Percentiles rank a stretch among this genome's conserved stretches.
Evolutionary conservation across 2,797 vertebrate genomes (phyloP).

Genomic region (Molossus molossus): DNA sequence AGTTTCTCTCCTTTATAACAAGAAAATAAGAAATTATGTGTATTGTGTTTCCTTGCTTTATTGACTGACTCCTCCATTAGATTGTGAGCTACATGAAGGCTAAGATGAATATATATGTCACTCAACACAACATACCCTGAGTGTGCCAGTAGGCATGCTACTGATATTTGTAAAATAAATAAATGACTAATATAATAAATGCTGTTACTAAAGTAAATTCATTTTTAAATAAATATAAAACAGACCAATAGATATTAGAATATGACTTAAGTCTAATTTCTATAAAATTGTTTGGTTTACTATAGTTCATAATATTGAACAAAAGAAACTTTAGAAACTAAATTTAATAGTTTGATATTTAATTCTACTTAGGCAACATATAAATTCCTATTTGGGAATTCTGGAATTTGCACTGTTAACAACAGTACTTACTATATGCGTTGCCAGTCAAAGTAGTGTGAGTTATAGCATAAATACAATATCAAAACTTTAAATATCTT

Average conservation of each 20-base stretch:
- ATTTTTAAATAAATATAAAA: constrained; percentile 63
- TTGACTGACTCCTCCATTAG: neutral
- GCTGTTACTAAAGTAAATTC: constrained; percentile 27
- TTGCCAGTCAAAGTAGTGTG: constrained; percentile 18
- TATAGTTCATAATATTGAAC: constrained; percentile 46
- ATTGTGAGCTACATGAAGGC: neutral
- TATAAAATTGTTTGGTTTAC: neutral
- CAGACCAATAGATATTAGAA: constrained; percentile 31
- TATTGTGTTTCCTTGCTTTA: constrained; percentile 28
- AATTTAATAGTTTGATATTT: constrained; percentile 60
- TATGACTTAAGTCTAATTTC: constrained; percentile 33
- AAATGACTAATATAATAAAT: constrained; percentile 38
- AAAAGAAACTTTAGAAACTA: constrained; percentile 57
- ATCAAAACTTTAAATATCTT: constrained; percentile 53
- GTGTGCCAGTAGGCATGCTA: neutral
- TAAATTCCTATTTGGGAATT: constrained; percentile 33
- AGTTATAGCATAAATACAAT: constrained; percentile 38
- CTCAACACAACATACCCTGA: constrained; percentile 40
- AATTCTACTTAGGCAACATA: constrained; percentile 33
- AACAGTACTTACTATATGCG: constrained; percentile 30
- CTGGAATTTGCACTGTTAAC: constrained; percentile 13
- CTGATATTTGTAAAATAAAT: constrained; percentile 53
- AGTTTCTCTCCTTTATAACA: constrained; percentile 12
- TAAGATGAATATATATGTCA: neutral
- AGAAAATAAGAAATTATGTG: constrained; percentile 18